Evolutionary conservation across 1,140 invertebrate genomes (phyloP).

Genomic region (Ceratina japonica): DNA sequence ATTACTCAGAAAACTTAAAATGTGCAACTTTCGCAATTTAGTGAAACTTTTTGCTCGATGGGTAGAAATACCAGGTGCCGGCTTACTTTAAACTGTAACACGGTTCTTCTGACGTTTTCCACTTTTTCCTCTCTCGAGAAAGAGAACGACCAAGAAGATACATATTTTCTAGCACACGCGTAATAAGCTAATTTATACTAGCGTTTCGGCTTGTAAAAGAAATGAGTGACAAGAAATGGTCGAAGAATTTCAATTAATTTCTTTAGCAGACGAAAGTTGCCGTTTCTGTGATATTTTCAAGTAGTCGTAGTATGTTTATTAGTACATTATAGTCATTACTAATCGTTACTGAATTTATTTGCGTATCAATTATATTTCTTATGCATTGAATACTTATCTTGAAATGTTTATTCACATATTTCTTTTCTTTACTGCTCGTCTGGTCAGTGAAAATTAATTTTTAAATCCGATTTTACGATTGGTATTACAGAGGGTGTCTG

Average conservation of each 20-base stretch:
- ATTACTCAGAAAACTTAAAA: background rate
- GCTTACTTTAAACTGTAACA: slow-evolving; percentile 5
- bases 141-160: background rate
- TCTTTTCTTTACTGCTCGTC: no score
- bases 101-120: background rate
- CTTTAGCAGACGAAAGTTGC: no score
- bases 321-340: no score
- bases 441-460: no score
- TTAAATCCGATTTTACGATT: no score
- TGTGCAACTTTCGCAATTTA: background rate
- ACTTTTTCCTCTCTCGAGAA: background rate
- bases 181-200: background rate
- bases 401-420: no score
- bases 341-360: no score
- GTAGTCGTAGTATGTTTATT: no score
- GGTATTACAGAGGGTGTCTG: no score
- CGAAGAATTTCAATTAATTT: background rate
- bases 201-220: background rate
- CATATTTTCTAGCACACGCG: slow-evolving; percentile 1
- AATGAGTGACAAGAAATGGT: background rate
- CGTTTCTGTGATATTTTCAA: no score
- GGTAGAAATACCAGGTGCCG: background rate
- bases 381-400: no score
- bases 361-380: no score
- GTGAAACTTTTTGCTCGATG: background rate